Evolutionary conservation across 2,113 vertebrate genomes (phyloP), one percentile per base, ranked within the genome.

Genomic region (Acanthisitta chloris): DNA sequence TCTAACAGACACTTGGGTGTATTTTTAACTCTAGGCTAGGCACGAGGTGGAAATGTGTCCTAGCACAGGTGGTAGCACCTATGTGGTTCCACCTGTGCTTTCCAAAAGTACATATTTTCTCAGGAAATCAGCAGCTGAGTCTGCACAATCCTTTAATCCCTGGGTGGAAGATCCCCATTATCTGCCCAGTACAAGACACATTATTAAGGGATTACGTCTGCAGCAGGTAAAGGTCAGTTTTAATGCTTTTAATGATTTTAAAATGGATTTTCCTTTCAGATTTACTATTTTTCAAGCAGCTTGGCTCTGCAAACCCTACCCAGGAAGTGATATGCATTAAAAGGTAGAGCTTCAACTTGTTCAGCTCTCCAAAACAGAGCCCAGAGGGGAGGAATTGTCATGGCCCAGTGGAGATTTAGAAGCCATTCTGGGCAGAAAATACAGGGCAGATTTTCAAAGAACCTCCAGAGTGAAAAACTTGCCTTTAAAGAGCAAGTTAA

Each of bases 161-260:
- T 6, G 18, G 9, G 81, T 87, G 90, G 94, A 96, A 97, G 94
- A 94, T 90, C 86, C 93, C 94, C 90, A 97, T 97, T 97, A 96
- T 97, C 97, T 97, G 85, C 92, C 92, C 91, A 31, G 88, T 80
- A 94, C 88, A 97, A 95, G 93, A 57, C 59, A 88, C 86, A 82
- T 97, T 98, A 97, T 98, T 96, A 98, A 97, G 12, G 88, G 97
- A 97, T 98, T 98, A 97, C 19, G n/a, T 89, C 95, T 97, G 95
- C 93, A 94, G 90, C 93, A 96, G 92, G 96, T 93, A 97, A 98
- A 98, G 97, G 97, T 98, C 97, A 96, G 71, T 97, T 96, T 85
- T 90, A 97, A 98, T 96, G 86, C 91, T 95, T 97, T 96, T 97
- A 98, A 98, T 97, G 96, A 97, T 97, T 97, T 92, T 65, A 94